These are phyloP conservation scores for Lysandra coridon DNA, from an alignment of 2,888 invertebrate species.

Conservation along the genomic window DNA sequence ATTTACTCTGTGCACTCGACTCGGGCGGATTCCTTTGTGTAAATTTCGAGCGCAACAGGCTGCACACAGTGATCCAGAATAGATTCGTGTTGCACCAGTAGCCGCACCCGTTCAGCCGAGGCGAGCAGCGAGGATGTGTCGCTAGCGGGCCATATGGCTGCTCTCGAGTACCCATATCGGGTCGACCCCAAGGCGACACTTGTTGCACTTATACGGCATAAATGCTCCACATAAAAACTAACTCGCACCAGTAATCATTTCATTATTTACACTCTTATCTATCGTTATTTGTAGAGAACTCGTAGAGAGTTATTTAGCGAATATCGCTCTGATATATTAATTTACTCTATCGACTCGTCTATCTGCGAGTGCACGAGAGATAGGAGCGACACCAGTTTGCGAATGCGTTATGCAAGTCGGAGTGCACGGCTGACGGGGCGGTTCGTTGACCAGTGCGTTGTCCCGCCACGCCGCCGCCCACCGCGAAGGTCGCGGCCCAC, in stretches of 20 bases:
- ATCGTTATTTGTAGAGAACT: constrained; percentile 19
- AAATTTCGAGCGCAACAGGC: constrained; percentile 33
- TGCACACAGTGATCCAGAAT: constrained; percentile 48
- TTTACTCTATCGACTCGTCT: not conserved
- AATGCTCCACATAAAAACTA: constrained; percentile 69
- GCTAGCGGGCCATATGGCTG: constrained; percentile 74
- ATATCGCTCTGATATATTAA: not conserved
- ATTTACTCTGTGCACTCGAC: not conserved
- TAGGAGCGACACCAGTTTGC: constrained; percentile 54
- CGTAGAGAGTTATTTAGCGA: not conserved
- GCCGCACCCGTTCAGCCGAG: constrained; percentile 52
- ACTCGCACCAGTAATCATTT: constrained; percentile 58
- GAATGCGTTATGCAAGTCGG: constrained; percentile 71
- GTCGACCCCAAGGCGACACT: constrained; percentile 76
- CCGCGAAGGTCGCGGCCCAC: constrained; percentile 76
- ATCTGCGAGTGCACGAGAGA: constrained; percentile 61
- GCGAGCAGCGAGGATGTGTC: constrained; percentile 67
- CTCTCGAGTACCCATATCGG: constrained; percentile 71
- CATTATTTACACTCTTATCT: constrained; percentile 52
- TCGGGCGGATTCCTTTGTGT: constrained; percentile 14
- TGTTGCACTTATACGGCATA: constrained; percentile 79
- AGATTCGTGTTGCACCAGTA: constrained; percentile 49
- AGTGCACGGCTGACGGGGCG: constrained; percentile 62
- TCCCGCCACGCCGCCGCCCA: constrained; percentile 70
- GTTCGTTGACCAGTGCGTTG: constrained; percentile 79